phyloP scores from a whole-genome alignment of 2,888 invertebrate species.

The Palloptera scutellata region DNA sequence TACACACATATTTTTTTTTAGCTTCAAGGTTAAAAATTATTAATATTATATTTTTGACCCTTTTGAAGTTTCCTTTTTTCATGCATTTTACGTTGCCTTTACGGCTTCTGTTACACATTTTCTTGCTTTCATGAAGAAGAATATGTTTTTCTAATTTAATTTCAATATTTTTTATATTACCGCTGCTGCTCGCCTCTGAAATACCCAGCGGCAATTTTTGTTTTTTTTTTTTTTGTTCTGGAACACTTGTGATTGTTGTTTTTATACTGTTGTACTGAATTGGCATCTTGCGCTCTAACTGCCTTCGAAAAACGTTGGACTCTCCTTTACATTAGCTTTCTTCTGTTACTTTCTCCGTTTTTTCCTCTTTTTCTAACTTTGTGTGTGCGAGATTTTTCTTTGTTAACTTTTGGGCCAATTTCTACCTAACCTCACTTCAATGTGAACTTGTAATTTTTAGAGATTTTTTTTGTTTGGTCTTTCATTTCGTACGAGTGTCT shows the following conservation, averaged over 20 bases:
- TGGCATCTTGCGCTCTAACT: too few relatives aligned
- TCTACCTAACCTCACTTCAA: background rate
- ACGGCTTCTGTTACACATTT: background rate
- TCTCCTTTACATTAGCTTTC: background rate
- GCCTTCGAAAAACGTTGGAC: too few relatives aligned
- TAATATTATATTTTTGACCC: background rate
- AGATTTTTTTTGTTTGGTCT: background rate
- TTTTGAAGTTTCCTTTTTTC: background rate
- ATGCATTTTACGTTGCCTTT: background rate
- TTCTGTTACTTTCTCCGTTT: background rate
- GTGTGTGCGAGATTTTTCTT: background rate
- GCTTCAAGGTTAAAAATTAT: too few relatives aligned
- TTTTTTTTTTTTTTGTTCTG: background rate
- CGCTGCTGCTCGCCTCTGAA: background rate
- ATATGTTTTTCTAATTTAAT: slow-evolving; percentile 6
- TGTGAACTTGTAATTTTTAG: background rate
- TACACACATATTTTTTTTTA: too few relatives aligned
- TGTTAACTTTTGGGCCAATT: slow-evolving; percentile 21
- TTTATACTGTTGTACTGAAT: background rate
- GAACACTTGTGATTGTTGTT: background rate
- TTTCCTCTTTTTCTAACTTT: background rate
- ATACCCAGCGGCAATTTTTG: slow-evolving; percentile 1
- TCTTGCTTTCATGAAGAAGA: background rate
- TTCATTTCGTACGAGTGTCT: background rate
- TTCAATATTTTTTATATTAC: slow-evolving; percentile 2